A percentile compares a stretch with the other conserved stretches of the same genome.
These are phyloP conservation scores for Ianthella basta DNA, from an alignment of 37 sponge, comb jelly and placozoan species.

Conservation along the genomic window DNA sequence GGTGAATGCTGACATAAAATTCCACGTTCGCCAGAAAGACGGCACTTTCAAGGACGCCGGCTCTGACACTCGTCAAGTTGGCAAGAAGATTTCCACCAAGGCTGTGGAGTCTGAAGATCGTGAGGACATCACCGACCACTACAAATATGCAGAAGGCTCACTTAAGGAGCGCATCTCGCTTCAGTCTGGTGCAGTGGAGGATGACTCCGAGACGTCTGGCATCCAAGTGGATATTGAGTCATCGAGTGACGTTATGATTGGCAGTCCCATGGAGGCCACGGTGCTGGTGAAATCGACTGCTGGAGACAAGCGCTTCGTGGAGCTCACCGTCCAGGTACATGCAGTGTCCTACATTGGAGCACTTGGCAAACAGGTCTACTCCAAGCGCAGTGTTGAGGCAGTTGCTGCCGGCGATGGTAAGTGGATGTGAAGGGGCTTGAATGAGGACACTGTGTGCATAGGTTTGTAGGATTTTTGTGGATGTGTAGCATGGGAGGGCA, in stretches of 20 bases:
- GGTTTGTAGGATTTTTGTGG: too few species aligned
- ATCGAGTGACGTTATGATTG: not conserved
- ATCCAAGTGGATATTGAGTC: slow-evolving; percentile 36
- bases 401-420: not conserved
- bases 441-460: too few species aligned
- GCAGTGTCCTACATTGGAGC: slow-evolving; percentile 43
- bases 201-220: slow-evolving; percentile 27
- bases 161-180: slow-evolving; percentile 74
- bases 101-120: slow-evolving; percentile 59
- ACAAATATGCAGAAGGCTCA: slow-evolving; percentile 86
- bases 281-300: slow-evolving; percentile 17
- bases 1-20: slow-evolving; percentile 90
- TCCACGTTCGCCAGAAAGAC: slow-evolving; percentile 31
- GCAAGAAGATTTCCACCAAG: slow-evolving; percentile 84
- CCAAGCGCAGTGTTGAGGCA: not conserved
- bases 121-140: slow-evolving; percentile 83
- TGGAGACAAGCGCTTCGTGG: slow-evolving; percentile 24
- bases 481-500: too few species aligned
- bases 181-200: slow-evolving; percentile 25
- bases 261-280: not conserved
- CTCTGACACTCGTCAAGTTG: slow-evolving; percentile 65
- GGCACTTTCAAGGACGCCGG: slow-evolving; percentile 41
- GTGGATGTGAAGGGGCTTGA: too few species aligned
- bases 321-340: not conserved
- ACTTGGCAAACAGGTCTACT: slow-evolving; percentile 11